These are phyloP conservation scores for Pipa parva DNA, from an alignment of 2,113 vertebrate species.

Conservation along the genomic window DNA sequence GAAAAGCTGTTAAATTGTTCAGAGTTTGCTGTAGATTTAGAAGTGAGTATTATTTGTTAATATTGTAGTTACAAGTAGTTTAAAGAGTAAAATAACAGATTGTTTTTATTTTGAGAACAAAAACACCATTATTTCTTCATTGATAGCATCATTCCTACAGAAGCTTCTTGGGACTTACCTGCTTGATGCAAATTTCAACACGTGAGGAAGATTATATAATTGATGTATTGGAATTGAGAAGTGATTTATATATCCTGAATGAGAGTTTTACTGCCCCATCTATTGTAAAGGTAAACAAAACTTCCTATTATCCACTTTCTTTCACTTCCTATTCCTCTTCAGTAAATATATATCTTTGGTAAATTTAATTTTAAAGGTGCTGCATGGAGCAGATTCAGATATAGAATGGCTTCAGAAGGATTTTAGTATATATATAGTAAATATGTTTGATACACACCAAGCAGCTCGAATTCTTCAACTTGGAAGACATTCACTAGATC, in stretches of 20 bases:
- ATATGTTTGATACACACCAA: conserved; percentile 94
- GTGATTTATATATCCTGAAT: conserved; percentile 85
- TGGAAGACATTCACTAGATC: conserved; percentile 85
- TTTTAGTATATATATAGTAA: conserved; percentile 90
- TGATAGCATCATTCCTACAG: conserved; percentile 92
- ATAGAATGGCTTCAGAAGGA: conserved; percentile 96
- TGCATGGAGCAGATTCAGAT: conserved; percentile 93
- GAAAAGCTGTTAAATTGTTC: conserved; percentile 77
- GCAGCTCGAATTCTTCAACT: conserved; percentile 84
- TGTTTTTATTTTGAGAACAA: neutral
- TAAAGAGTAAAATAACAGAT: neutral
- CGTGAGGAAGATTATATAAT: conserved; percentile 90
- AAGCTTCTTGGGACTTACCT: conserved; percentile 89
- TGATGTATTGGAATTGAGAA: conserved; percentile 82
- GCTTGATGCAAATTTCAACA: conserved; percentile 93
- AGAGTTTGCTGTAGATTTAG: conserved; percentile 91
- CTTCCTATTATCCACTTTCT: neutral
- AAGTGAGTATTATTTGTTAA: conserved; percentile 66
- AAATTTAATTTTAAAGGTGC: conserved; percentile 67
- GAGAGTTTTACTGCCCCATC: conserved; percentile 86
- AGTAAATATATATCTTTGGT: neutral
- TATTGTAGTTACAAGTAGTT: no score
- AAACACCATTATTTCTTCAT: neutral
- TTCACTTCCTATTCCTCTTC: no score
- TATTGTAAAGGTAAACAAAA: conserved; percentile 83